Evolutionary conservation across 2,113 vertebrate species (phyloP), one percentile per base, ranked within the genome.

Genomic region (Anas platyrhynchos): DNA sequence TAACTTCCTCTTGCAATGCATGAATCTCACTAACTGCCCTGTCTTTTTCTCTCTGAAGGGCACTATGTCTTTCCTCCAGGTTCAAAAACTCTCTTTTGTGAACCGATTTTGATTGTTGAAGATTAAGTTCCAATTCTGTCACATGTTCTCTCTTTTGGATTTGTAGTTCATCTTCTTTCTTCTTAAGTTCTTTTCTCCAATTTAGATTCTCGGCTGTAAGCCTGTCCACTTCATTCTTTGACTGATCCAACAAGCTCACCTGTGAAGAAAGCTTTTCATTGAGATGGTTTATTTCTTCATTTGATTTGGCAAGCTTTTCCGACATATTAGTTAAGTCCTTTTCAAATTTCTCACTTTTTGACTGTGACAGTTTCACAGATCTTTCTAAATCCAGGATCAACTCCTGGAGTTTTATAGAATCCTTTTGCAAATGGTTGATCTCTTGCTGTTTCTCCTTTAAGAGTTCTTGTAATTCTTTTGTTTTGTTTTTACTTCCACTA

Each of bases 391-490:
- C 98, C 52, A 99, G 94, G 73, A 99, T 98, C 62, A 98, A 58
- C 59, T 99, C 98, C 83, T 99, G 99, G 94, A 98, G 98, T 88
- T 95, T 97, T 44, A 99, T 98, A 55, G 98, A 99, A 97, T 99
- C 98, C 15, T 98, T 98, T 31, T 99, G 99, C 59, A 99, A 97
- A 34, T 98, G 98, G 61, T 96, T 99, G 55, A 99, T 98, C 96
- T 99, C 98, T 78, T 98, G 98, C 55, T 99, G 99, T 68, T 99
- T 99, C 81, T 99, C 98, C 85, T 97, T 99, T 16, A 99, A 97
- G 9, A 99, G 98, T 68, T 99, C 99, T 68, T 98, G 98, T 59
- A 99, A 95, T 62, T 99, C 98, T 86, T 97, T 99, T 2, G 98
- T 98, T 93, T 97, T 96, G 41, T 95, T 99, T 84, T 98, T 98